These are phyloP conservation scores for Thymallus thymallus DNA, from an alignment of 2,113 vertebrate genomes.

Conservation along the genomic window DNA sequence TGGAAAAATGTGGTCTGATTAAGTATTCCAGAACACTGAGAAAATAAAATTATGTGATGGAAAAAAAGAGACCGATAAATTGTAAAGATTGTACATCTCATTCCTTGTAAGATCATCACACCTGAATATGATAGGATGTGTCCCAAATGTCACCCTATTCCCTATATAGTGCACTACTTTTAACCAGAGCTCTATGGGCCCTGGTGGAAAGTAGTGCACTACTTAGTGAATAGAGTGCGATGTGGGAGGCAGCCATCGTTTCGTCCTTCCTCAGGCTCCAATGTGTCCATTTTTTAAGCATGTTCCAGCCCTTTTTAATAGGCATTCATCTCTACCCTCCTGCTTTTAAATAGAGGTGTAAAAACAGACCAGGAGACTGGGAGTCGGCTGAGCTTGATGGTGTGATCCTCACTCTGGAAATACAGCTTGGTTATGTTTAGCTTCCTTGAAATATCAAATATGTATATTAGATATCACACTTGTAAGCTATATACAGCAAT, in stretches of 20 bases:
- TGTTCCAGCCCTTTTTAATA: conserved; percentile 40
- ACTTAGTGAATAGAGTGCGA: too few relatives aligned
- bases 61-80: conserved; percentile 50
- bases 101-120: conserved; percentile 57
- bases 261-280: conserved; percentile 26
- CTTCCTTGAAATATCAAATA: too few relatives aligned
- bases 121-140: conserved; percentile 49
- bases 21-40: conserved; percentile 42
- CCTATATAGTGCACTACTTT: too few relatives aligned
- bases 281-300: conserved; percentile 47
- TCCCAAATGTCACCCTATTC: background rate
- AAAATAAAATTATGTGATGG: conserved; percentile 31
- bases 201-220: too few relatives aligned
- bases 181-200: too few relatives aligned
- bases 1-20: conserved; percentile 52
- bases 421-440: too few relatives aligned
- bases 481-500: too few relatives aligned
- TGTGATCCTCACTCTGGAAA: background rate
- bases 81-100: conserved; percentile 47
- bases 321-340: conserved; percentile 41
- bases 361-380: conserved; percentile 33
- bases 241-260: background rate
- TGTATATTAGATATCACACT: too few relatives aligned
- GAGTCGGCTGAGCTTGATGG: conserved; percentile 18
- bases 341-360: conserved; percentile 33